These are phyloP conservation scores for Leptobrachium leishanense DNA, from an alignment of 2,113 vertebrate genomes.

Conservation along the genomic window DNA sequence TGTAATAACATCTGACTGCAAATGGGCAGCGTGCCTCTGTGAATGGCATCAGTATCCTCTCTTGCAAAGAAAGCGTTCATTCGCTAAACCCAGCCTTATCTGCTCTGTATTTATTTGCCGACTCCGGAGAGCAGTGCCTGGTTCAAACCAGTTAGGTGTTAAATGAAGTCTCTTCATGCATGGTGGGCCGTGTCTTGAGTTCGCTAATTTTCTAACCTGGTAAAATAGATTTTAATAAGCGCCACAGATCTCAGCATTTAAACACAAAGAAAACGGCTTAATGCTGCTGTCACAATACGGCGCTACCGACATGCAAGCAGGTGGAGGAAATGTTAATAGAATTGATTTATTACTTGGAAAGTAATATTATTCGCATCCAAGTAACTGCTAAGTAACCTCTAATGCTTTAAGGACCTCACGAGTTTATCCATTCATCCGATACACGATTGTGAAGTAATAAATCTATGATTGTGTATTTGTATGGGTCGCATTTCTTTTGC, in stretches of 20 bases:
- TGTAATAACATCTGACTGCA: constrained; percentile 45
- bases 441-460: neutral
- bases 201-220: constrained; percentile 54
- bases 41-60: neutral
- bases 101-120: neutral
- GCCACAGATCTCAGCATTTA: constrained; percentile 1
- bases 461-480: neutral
- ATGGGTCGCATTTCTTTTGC: neutral
- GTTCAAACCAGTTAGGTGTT: constrained; percentile 12
- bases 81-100: neutral
- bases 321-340: constrained; percentile 10
- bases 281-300: constrained; percentile 32
- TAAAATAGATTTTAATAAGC: constrained; percentile 55
- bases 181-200: constrained; percentile 32
- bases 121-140: constrained; percentile 34
- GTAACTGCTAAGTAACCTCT: neutral
- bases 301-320: neutral
- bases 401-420: neutral
- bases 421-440: neutral
- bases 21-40: neutral
- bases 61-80: constrained; percentile 21
- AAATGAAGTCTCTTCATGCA: constrained; percentile 7
- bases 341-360: constrained; percentile 16
- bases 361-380: neutral
- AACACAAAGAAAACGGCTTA: constrained; percentile 47